Evolutionary conservation across 2,888 invertebrate species (phyloP).

Genomic region (Meloe dianella): DNA sequence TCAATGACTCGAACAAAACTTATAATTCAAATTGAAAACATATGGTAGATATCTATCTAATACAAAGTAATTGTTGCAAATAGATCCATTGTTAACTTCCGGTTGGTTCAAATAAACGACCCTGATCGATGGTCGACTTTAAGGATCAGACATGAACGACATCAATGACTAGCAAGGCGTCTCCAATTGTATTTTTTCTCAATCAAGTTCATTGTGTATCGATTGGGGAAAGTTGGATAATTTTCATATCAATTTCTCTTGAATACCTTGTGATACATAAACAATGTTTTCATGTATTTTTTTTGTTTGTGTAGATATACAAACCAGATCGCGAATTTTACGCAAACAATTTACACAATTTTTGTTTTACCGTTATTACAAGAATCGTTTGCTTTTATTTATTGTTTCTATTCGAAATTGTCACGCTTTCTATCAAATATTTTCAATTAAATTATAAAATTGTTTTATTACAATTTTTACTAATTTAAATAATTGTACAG

Average conservation of each 20-base stretch:
- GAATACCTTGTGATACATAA: no score
- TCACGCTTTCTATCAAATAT: slow-evolving; percentile 13
- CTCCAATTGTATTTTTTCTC: neutral
- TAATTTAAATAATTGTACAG: neutral
- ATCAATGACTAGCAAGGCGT: neutral
- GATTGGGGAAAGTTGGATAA: slow-evolving; percentile 11
- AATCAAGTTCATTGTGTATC: neutral
- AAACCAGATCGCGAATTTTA: neutral
- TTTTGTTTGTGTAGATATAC: no score
- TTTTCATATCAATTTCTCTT: slow-evolving; percentile 11
- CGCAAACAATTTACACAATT: slow-evolving; percentile 16
- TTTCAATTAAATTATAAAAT: slow-evolving; percentile 5
- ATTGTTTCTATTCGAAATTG: slow-evolving; percentile 3
- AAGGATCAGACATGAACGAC: neutral
- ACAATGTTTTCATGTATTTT: no score
- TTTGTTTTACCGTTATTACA: neutral
- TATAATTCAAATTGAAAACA: neutral
- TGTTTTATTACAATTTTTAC: neutral
- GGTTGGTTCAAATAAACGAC: neutral
- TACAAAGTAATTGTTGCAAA: slow-evolving; percentile 1
- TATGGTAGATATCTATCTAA: neutral
- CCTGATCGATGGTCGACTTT: slow-evolving; percentile 18
- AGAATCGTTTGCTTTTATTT: slow-evolving; percentile 1
- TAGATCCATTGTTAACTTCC: neutral
- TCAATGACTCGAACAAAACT: slow-evolving; percentile 3